Percentiles rank a stretch among this genome's conserved stretches.
phyloP scores from a whole-genome alignment of 2,888 invertebrate genomes.

The Mythimna lalbum region DNA sequence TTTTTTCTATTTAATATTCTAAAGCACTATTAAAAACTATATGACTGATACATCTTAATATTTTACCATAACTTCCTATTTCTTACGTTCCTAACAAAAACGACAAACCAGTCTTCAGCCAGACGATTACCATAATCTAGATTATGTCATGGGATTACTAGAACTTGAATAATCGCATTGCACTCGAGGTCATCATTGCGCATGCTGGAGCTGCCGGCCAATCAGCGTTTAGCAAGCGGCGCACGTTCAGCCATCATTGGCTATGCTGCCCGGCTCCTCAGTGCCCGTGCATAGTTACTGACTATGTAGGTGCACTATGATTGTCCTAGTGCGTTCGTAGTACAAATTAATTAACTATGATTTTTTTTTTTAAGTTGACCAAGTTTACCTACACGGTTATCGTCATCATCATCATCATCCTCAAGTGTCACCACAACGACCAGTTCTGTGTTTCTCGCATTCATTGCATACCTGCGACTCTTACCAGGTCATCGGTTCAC shows the following conservation, averaged over 20 bases:
- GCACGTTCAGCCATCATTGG: slow-evolving; percentile 81
- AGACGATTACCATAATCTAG: slow-evolving; percentile 76
- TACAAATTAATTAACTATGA: slow-evolving; percentile 25
- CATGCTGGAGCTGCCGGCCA: slow-evolving; percentile 66
- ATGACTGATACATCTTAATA: background rate
- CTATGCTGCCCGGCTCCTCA: slow-evolving; percentile 83
- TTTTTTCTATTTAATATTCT: too few relatives aligned
- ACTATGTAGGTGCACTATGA: slow-evolving; percentile 84
- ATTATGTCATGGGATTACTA: slow-evolving; percentile 89
- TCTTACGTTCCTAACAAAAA: slow-evolving; percentile 5
- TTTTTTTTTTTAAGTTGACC: background rate
- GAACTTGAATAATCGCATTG: slow-evolving; percentile 85
- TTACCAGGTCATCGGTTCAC: too few relatives aligned
- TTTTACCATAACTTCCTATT: background rate
- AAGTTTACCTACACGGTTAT: background rate
- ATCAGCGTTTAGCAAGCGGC: slow-evolving; percentile 68
- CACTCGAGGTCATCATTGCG: slow-evolving; percentile 77
- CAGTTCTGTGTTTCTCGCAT: too few relatives aligned
- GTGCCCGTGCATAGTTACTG: slow-evolving; percentile 80
- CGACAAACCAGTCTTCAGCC: background rate
- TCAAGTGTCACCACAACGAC: too few relatives aligned
- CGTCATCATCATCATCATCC: too few relatives aligned
- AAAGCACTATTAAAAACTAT: background rate
- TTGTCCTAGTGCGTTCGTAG: slow-evolving; percentile 58
- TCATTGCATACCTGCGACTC: too few relatives aligned